Percentiles rank a stretch among this genome's conserved stretches.
phyloP scores from a whole-genome alignment of 2,888 invertebrate genomes.

The Pandemis cinnamomeana region DNA sequence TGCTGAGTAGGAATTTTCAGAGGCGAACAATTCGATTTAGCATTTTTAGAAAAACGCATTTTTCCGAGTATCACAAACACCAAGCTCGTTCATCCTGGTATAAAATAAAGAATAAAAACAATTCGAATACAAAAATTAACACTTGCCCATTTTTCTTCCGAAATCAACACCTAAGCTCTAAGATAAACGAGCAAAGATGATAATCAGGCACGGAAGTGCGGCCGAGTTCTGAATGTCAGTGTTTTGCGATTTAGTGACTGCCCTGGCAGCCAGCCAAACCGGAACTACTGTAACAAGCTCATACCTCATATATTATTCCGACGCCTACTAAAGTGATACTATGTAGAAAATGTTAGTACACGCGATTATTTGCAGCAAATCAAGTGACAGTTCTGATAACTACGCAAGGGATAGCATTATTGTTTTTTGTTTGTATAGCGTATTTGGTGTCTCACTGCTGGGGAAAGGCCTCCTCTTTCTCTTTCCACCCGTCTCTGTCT shows the following conservation, averaged over 20 bases:
- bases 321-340: slow-evolving; percentile 35
- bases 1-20: no score
- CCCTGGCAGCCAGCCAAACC: slow-evolving; percentile 49
- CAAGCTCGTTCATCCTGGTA: no score
- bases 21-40: no score
- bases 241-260: slow-evolving; percentile 46
- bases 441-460: no score
- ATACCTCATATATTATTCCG: slow-evolving; percentile 39
- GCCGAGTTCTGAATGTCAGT: slow-evolving; percentile 41
- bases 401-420: background rate
- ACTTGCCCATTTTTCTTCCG: slow-evolving; percentile 15
- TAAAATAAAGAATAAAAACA: no score
- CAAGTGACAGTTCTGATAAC: background rate
- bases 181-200: slow-evolving; percentile 34
- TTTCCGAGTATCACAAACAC: no score
- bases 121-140: background rate
- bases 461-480: no score
- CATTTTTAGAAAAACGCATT: no score
- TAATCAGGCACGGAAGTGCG: slow-evolving; percentile 40
- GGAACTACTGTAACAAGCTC: slow-evolving; percentile 44
- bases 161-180: slow-evolving; percentile 15
- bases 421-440: background rate
- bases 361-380: background rate
- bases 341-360: slow-evolving; percentile 26
- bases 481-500: no score